Evolutionary conservation across 2,797 vertebrate species (phyloP), one percentile per base, ranked within the genome.

Genomic region (Todus mexicanus): DNA sequence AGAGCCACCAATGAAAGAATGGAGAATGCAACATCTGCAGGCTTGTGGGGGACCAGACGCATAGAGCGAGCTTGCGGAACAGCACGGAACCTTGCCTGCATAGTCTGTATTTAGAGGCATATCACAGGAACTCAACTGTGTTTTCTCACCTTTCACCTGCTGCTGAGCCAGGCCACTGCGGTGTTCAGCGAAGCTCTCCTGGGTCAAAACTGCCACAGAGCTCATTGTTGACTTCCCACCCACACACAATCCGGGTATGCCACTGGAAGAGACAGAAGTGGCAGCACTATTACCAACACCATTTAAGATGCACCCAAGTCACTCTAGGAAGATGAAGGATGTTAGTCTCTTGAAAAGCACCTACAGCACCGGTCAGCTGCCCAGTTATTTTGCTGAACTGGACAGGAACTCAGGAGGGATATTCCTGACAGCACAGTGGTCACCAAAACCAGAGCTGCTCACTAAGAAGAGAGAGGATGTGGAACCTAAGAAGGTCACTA

Each of bases 171-270:
- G 99, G 96, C 99, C 99, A 92, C 98, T 99, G 97, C 99, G 99
- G 97, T 99, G 99, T 97, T 99, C 99, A 91, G 99, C 99, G 95
- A 99, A 99, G 98, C 98, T 99, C 98, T 99, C 99, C 97, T 99
- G 99, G 97, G 99, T 99, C 98, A 99, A 98, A 98, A 99, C 99
- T 97, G 99, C 99, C 97, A 99, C 99, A 92, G 99, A 99, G 98
- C 99, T 99, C 99, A 99, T 99, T 98, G 98, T 99, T 97, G 98
- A 98, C 98, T 98, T 98, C 98, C 98, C 98, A 98, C 98, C 98
- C 98, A 98, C 98, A 98, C 98, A 97, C 97, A 98, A 98, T 99
- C 98, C 98, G 98, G 98, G 99, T 98, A 98, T 99, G 98, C 98
- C 98, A 99, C 99, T 99, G 94, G 5, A 29, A 89, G 71, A 89